A percentile compares a stretch with the other conserved stretches of the same genome.
phyloP scores from a whole-genome alignment of 2,113 vertebrate species.

The Ammodytes dubius region DNA sequence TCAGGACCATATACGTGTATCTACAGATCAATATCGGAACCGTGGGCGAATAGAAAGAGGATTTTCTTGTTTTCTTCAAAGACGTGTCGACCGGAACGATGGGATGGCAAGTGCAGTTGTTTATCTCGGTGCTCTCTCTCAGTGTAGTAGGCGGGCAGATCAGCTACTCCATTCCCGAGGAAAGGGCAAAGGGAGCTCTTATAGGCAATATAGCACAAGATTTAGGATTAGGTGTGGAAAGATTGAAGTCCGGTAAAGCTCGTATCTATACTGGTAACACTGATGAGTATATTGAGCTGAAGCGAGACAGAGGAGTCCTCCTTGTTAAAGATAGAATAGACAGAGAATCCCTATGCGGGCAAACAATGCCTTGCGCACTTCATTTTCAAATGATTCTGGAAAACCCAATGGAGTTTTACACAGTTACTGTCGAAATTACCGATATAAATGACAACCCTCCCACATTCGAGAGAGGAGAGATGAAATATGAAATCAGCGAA shows the following conservation, averaged over 20 bases:
- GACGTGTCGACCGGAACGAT: conserved; percentile 42
- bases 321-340: conserved; percentile 71
- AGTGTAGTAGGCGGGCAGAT: conserved; percentile 41
- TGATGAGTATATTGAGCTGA: conserved; percentile 77
- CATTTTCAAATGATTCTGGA: conserved; percentile 75
- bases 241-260: conserved; percentile 72
- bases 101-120: conserved; percentile 47
- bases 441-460: conserved; percentile 80
- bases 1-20: neutral
- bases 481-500: conserved; percentile 74
- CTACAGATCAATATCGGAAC: neutral
- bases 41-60: neutral
- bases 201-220: conserved; percentile 61
- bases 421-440: conserved; percentile 61
- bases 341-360: conserved; percentile 65
- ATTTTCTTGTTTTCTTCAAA: conserved; percentile 26
- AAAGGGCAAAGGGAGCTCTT: conserved; percentile 54
- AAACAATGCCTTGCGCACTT: conserved; percentile 66
- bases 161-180: conserved; percentile 71
- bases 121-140: conserved; percentile 33
- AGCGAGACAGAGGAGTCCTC: conserved; percentile 68
- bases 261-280: conserved; percentile 79
- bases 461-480: conserved; percentile 65
- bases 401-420: conserved; percentile 76
- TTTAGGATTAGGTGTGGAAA: conserved; percentile 69